Percentiles rank a stretch among this genome's conserved stretches.
These are phyloP conservation scores for Platynereis dumerilii DNA, from an alignment of 2,888 invertebrate genomes.

Conservation along the genomic window DNA sequence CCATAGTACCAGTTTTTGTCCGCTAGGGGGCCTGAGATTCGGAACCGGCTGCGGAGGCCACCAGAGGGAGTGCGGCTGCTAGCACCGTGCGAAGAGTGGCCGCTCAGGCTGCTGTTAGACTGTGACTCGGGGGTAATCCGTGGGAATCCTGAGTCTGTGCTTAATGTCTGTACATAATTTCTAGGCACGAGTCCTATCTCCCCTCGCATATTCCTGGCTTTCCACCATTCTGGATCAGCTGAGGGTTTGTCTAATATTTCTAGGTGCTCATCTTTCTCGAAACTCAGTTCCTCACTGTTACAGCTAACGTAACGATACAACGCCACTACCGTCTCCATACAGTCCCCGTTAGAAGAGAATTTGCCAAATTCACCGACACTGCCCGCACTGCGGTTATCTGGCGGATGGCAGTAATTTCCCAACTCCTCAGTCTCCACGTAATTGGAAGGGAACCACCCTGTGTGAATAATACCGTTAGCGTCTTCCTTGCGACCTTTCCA, in stretches of 20 bases:
- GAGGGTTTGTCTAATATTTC: slow-evolving; percentile 95
- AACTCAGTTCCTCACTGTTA: slow-evolving; percentile 86
- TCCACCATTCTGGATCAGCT: slow-evolving; percentile 99
- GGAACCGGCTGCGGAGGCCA: slow-evolving; percentile 33
- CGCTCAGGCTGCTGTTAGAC: slow-evolving; percentile 53
- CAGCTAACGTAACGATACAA: slow-evolving; percentile 81
- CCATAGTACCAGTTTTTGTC: slow-evolving; percentile 93
- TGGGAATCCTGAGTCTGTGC: slow-evolving; percentile 40
- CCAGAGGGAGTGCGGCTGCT: slow-evolving; percentile 37
- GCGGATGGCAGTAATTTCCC: slow-evolving; percentile 50
- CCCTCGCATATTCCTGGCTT: slow-evolving; percentile 90
- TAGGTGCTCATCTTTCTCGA: slow-evolving; percentile 93
- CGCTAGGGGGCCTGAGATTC: slow-evolving; percentile 55
- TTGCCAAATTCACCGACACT: slow-evolving; percentile 10
- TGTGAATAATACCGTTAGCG: slow-evolving; percentile 63
- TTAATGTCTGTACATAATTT: slow-evolving; percentile 65
- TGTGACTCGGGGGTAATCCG: slow-evolving; percentile 56
- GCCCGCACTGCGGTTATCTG: slow-evolving; percentile 34
- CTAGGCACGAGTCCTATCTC: slow-evolving; percentile 91
- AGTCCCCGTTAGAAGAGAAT: slow-evolving; percentile 12
- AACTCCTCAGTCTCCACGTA: slow-evolving; percentile 73
- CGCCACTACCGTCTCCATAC: slow-evolving; percentile 90
- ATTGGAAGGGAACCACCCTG: slow-evolving; percentile 97
- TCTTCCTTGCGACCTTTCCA: slow-evolving; percentile 80
- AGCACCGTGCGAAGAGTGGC: slow-evolving; percentile 36